Conservation (phyloP, 92 coral and sea anemone genomes). For the Siderastrea siderea region DNA sequence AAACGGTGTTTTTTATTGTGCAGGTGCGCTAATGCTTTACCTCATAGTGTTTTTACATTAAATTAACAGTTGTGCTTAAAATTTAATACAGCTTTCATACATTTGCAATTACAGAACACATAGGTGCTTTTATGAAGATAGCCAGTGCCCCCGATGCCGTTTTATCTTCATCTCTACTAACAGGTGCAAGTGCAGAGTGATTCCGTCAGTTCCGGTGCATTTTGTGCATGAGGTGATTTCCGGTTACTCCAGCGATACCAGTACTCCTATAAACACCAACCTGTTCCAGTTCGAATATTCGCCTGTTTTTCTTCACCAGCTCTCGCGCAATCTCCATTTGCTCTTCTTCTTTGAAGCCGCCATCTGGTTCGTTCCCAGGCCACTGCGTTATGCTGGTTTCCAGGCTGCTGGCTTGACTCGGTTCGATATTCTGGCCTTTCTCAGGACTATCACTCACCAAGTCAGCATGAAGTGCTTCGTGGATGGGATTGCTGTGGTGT, state of each 20-base stretch:
- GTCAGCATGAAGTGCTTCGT: neutral
- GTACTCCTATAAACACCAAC: conserved; percentile 66
- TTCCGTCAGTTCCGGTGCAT: neutral
- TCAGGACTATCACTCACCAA: neutral
- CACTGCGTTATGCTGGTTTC: neutral
- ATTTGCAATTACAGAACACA: neutral
- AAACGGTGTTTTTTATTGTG: neutral
- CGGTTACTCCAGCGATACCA: neutral
- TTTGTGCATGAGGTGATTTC: too few relatives aligned
- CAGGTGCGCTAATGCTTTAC: neutral
- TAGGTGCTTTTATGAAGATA: neutral
- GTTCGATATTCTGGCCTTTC: neutral
- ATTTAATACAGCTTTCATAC: neutral
- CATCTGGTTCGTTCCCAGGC: conserved; percentile 4
- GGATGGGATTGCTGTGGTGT: neutral
- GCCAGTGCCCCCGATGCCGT: neutral
- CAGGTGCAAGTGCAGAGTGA: conserved; percentile 26
- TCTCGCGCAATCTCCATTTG: conserved; percentile 63
- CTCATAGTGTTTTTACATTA: neutral
- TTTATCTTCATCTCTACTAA: too few relatives aligned
- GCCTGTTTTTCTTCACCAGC: conserved; percentile 75
- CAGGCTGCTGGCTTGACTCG: neutral
- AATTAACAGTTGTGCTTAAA: neutral
- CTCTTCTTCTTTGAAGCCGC: neutral
- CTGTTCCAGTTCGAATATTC: conserved; percentile 78